Base-by-base conservation (phyloP, 2,888 invertebrate species). In the Ditylenchus weischeri region DNA sequence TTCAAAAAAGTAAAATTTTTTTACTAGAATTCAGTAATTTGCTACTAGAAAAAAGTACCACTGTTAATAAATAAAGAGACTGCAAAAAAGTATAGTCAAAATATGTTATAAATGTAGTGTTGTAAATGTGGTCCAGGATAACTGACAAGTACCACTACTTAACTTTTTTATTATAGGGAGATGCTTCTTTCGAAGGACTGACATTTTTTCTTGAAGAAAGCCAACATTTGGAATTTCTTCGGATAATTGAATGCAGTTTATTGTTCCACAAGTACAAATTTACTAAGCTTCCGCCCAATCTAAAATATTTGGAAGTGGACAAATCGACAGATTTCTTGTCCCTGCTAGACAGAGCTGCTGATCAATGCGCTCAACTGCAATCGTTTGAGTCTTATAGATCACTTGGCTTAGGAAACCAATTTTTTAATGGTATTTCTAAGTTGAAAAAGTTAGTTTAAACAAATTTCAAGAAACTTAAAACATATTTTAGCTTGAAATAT, bases 211-310 rank as follows among this genome's bases (percentile, higher is more conserved):
- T 54, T 54, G 54, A 54, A 54, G 29, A 29, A 54, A 54, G 29
- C 54, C 54, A 54, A 18, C 54, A 54, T 23, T 54, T 54, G 54
- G 54, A 54, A 54, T 54, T 15, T 18, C 54, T 54, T 8, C 21
- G 29, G 10, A 54, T 54, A 21, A 29, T 54, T 18, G 54, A 54
- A 54, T 54, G 54, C 54, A 54, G 54, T n/a, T 29, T 7, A 15
- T 1, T 54, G 2, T 54, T 54, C 29, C 11, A 21, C 23, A 54
- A 54, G 29, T 54, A 54, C 54, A 54, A 29, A 54, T 54, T 54
- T 54, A 54, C 11, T 23, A 29, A 13, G 54, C n/a, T 54, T 11
- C 54, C 54, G 29, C 21, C 11, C 7, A 23, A 21, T 15, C 54
- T 54, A 18, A 54, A 54, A 18, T 54, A 29, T 29, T 29, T 54